phyloP scores from a whole-genome alignment of 2,888 invertebrate genomes.

The Campoplex nolae region DNA sequence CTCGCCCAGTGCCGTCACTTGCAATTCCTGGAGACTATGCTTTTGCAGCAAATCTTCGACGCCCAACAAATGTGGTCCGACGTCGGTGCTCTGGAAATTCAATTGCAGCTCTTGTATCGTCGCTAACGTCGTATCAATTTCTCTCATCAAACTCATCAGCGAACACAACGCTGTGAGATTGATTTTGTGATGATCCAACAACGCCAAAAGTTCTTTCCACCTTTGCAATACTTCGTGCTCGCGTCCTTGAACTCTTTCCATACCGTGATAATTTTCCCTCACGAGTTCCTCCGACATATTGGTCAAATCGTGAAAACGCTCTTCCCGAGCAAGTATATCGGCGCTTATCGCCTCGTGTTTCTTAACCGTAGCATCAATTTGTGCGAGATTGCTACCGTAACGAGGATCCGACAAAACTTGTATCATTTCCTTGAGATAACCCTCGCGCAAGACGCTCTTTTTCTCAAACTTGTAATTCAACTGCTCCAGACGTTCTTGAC shows the following conservation, averaged over 20 bases:
- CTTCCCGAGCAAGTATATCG: slow-evolving; percentile 96
- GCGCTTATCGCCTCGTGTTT: slow-evolving; percentile 99
- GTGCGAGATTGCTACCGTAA: slow-evolving; percentile 95
- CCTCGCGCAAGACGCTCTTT: slow-evolving; percentile 97
- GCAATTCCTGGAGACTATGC: slow-evolving; percentile 95
- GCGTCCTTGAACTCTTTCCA: slow-evolving; percentile 90
- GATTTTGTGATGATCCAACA: slow-evolving; percentile 93
- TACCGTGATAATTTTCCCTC: slow-evolving; percentile 95
- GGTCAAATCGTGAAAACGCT: slow-evolving; percentile 96
- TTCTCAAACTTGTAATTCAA: slow-evolving; percentile 98
- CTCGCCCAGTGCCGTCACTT: slow-evolving; percentile 94
- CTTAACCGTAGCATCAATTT: slow-evolving; percentile 98
- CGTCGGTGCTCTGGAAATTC: slow-evolving; percentile 93
- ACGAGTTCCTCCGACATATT: slow-evolving; percentile 97
- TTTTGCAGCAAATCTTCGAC: slow-evolving; percentile 98
- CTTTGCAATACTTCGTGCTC: slow-evolving; percentile 92
- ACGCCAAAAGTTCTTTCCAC: slow-evolving; percentile 94
- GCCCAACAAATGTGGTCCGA: slow-evolving; percentile 96
- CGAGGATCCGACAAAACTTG: slow-evolving; percentile 96
- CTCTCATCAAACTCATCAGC: slow-evolving; percentile 94
- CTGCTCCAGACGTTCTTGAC: slow-evolving; percentile 97
- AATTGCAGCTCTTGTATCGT: slow-evolving; percentile 93
- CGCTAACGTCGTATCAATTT: slow-evolving; percentile 95
- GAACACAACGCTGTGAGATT: slow-evolving; percentile 92
- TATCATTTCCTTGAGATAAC: slow-evolving; percentile 99